Evolutionary conservation across 2,888 invertebrate species (phyloP).

Genomic region (Caenorhabditis sp.): DNA sequence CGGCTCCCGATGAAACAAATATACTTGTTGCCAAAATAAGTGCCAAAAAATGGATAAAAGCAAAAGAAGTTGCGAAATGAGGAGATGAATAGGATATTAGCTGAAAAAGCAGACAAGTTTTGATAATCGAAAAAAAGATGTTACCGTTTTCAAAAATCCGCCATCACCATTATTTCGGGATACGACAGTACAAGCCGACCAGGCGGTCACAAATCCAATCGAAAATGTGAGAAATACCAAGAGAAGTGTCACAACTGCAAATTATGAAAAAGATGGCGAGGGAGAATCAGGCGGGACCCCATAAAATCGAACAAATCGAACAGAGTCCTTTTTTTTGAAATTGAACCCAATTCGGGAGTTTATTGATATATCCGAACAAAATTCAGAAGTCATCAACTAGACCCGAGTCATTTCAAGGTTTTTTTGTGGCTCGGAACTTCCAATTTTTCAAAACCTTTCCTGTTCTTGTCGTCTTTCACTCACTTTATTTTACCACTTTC

Average conservation of each 20-base stretch:
- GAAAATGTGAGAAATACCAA: conserved; percentile 31
- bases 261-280: not conserved
- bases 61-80: conserved; percentile 31
- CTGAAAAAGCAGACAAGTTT: conserved; percentile 12
- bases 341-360: too few relatives aligned
- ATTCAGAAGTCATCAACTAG: too few relatives aligned
- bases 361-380: too few relatives aligned
- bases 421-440: too few relatives aligned
- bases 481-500: too few relatives aligned
- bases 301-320: not conserved
- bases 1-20: conserved; percentile 27
- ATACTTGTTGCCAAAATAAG: conserved; percentile 22
- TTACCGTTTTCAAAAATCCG: conserved; percentile 28
- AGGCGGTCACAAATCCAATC: conserved; percentile 28
- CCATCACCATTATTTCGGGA: conserved; percentile 16
- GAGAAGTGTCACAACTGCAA: conserved; percentile 23
- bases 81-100: conserved; percentile 24
- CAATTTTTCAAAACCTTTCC: too few relatives aligned
- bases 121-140: not conserved
- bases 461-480: too few relatives aligned
- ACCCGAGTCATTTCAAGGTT: too few relatives aligned
- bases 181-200: conserved; percentile 34
- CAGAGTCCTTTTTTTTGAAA: too few relatives aligned
- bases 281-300: not conserved
- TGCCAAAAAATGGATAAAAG: conserved; percentile 23